Evolutionary conservation across 64 coral and sea anemone genomes (phyloP), one percentile per base, ranked within the genome.

Genomic region (Montipora foliosa): DNA sequence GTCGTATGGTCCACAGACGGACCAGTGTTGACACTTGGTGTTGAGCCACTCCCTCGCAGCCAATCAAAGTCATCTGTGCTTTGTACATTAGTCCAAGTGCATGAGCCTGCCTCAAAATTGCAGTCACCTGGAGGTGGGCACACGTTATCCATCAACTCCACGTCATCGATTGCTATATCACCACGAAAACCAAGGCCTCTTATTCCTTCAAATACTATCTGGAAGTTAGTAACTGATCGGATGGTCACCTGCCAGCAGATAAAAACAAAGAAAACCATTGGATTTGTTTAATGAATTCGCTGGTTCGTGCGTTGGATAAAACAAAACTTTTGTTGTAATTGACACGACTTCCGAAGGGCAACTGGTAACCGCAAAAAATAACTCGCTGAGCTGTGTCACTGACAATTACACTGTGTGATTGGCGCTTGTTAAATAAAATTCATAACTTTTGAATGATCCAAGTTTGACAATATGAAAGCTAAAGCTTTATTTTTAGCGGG

Each of bases 121-220:
- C 95, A 97, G 49, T 93, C 91, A 70, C 96, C 96, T 60, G 96
- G 96, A 22, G 90, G 94, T 73, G 94, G 90, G 21, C 96, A 98
- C 51, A 93, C 77, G 44, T 93, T 93, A 47, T 93, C 88, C 3
- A 73, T 48, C 68, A 98, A 44, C 53, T 88, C 49, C 7, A 98
- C 96, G 75, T 98, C 96, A 50, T 98, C 96, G 21, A 98, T 95
- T 1, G 96, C 96, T 47, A 98, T 95, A 57, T 98, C 96, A 76
- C 96, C 91, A 6, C 60, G 75, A 47, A 71, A 98, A 78, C 91
- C 88, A 48, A 75, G 71, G 16, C 96, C 96, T 12, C 75, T 68
- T 44, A 93, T 91, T 25, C 91, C 96, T 78, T 98, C 96, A 82
- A 96, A 96, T 45, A 94, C 74, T 12, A 96, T 76, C 81, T 84